Evolutionary conservation across 30 jellyfish, hydroid and myxozoan species (phyloP).

Genomic region (Turritopsis dohrnii): DNA sequence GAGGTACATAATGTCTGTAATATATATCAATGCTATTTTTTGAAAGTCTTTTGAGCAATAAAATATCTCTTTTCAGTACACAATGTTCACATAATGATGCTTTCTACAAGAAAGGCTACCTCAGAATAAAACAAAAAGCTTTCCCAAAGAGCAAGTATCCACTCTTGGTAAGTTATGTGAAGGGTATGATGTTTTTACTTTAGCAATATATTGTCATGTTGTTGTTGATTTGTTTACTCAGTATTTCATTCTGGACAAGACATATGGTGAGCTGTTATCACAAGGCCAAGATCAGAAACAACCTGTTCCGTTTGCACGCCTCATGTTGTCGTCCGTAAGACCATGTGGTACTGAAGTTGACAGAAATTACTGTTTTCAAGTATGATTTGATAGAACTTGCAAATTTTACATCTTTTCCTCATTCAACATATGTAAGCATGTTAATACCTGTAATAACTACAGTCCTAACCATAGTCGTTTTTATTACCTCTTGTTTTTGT

Average conservation of each 20-base stretch:
- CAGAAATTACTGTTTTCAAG: conserved; percentile 94
- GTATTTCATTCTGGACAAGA: conserved; percentile 87
- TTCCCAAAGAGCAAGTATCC: conserved; percentile 73
- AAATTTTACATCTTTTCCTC: no score
- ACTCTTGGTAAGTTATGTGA: conserved; percentile 47
- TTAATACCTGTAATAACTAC: no score
- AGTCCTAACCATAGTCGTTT: no score
- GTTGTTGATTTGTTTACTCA: conserved; percentile 13
- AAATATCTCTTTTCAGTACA: neutral
- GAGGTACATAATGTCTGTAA: neutral
- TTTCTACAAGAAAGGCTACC: conserved; percentile 66
- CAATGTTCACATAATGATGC: conserved; percentile 10
- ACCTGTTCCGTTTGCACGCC: conserved; percentile 55
- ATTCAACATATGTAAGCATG: no score
- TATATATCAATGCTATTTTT: neutral
- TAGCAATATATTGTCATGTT: neutral
- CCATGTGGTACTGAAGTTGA: conserved; percentile 75
- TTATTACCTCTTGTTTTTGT: no score
- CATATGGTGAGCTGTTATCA: conserved; percentile 77
- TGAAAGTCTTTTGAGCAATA: neutral
- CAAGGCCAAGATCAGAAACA: conserved; percentile 89
- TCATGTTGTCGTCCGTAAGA: conserved; percentile 69
- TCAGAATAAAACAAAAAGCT: conserved; percentile 81
- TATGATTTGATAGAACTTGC: no score
- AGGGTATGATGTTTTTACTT: neutral